These are phyloP conservation scores for Pammene aurita DNA, from an alignment of 2,888 invertebrate genomes.

Conservation along the genomic window DNA sequence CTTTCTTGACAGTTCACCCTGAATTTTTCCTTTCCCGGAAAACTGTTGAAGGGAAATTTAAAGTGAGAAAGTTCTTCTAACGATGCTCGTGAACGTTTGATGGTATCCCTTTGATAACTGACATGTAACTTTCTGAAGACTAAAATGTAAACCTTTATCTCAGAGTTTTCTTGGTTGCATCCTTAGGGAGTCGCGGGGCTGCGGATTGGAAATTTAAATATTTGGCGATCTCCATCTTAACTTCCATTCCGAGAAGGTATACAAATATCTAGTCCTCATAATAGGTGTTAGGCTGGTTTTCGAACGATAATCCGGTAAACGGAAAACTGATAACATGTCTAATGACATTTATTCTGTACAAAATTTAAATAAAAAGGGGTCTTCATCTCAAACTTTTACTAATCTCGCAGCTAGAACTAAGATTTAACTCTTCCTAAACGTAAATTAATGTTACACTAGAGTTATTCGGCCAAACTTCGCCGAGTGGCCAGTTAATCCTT, in stretches of 20 bases:
- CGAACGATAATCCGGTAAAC: no score
- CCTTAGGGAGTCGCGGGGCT: not conserved
- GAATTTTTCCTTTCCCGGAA: slow-evolving; percentile 7
- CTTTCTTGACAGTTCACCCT: slow-evolving; percentile 48
- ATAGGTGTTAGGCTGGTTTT: no score
- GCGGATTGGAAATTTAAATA: not conserved
- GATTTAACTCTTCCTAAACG: not conserved
- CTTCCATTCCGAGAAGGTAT: not conserved
- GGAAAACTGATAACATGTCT: no score
- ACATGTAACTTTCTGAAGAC: slow-evolving; percentile 1
- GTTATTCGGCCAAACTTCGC: slow-evolving; percentile 33
- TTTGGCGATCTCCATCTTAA: not conserved
- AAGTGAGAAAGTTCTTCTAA: slow-evolving; percentile 29
- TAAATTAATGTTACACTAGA: slow-evolving; percentile 10
- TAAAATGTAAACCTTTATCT: slow-evolving; percentile 6
- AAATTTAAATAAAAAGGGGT: no score
- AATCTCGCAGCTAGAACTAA: not conserved
- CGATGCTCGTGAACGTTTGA: slow-evolving; percentile 27
- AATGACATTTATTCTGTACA: no score
- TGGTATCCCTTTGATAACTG: slow-evolving; percentile 23
- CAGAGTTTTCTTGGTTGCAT: no score
- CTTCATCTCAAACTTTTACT: no score
- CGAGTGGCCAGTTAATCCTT: slow-evolving; percentile 59
- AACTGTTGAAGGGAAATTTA: slow-evolving; percentile 26
- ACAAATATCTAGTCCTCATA: no score